phyloP scores from a whole-genome alignment of 2,113 vertebrate genomes.

The Seriola quinqueradiata region DNA sequence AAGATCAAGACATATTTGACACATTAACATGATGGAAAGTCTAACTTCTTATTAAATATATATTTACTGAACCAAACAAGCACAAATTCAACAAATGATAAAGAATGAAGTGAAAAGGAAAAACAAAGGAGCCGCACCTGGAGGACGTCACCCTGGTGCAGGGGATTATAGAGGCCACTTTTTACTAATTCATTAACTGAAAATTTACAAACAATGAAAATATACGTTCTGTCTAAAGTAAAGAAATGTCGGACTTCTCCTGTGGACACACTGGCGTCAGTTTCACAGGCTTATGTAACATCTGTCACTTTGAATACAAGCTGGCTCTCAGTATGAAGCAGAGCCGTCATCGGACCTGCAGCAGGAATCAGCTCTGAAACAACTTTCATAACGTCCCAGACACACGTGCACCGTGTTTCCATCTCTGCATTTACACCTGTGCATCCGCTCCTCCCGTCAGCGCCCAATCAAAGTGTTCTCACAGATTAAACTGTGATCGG shows the following conservation, averaged over 20 bases:
- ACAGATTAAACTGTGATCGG: neutral
- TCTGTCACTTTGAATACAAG: constrained; percentile 9
- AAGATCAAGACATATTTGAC: too few relatives aligned
- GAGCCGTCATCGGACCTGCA: neutral
- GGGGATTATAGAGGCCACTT: too few relatives aligned
- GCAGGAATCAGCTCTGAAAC: constrained; percentile 10
- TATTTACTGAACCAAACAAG: too few relatives aligned
- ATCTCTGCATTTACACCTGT: neutral
- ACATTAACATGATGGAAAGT: too few relatives aligned
- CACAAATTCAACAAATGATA: too few relatives aligned
- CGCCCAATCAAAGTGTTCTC: neutral
- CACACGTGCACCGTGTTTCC: neutral
- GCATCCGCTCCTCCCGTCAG: neutral
- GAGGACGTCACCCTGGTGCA: too few relatives aligned
- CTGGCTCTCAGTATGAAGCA: neutral
- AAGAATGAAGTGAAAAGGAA: too few relatives aligned
- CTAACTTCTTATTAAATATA: too few relatives aligned
- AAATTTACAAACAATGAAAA: neutral
- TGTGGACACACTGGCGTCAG: neutral
- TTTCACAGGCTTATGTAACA: constrained; percentile 24
- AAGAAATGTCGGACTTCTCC: neutral
- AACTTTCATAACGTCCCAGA: constrained; percentile 11
- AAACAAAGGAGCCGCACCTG: too few relatives aligned
- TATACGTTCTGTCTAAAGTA: neutral
- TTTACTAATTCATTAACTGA: too few relatives aligned